Base-by-base conservation (phyloP, 2,797 vertebrate species). In the Sebastes diploproa region DNA sequence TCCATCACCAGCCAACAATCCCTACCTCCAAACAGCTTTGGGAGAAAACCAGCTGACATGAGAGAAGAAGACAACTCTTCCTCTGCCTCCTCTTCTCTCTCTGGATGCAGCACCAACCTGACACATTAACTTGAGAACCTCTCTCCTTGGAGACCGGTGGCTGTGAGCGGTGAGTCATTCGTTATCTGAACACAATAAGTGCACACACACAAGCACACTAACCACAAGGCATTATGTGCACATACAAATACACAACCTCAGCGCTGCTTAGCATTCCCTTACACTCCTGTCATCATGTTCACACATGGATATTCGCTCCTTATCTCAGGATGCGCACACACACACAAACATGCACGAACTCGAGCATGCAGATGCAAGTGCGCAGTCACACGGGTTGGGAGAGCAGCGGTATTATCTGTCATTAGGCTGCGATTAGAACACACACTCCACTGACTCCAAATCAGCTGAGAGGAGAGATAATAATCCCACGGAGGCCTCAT, bases 381-480 rank as follows among this genome's bases (percentile, higher is more conserved):
- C 20, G 36, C 42, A 3, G 34, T 58, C 29, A 25, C 50, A 59
- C 50, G 60, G 32, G 59, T 65, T 78, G 5, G 60, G 23, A 61
- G 50, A 58, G 76, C 84, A 66, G 75, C 54, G 5, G 66, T 36
- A 34, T 88, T 65, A 83, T 86, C 78, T 82, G 80, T 76, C 77
- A 90, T 88, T 84, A 86, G 64, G 58, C 80, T 60, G 60, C 2
- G 20, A 80, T 82, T 75, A 85, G 46, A 84, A 70, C 63, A 77
- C 50, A 83, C 86, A 85, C 74, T 83, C 71, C 71, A 71, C 76
- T 65, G 84, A 88, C 80, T 90, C 69, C 67, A 59, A 63, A 83
- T 87, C 84, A 78, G 80, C 77, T 23, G 78, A 85, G 72, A 68
- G 62, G 46, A 46, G 72, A 72, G 84, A 83, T 83, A 83, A 67